A percentile compares a stretch with the other conserved stretches of the same genome.
Conservation (phyloP, 2,797 vertebrate species). For the Adrianichthys oophorus region DNA sequence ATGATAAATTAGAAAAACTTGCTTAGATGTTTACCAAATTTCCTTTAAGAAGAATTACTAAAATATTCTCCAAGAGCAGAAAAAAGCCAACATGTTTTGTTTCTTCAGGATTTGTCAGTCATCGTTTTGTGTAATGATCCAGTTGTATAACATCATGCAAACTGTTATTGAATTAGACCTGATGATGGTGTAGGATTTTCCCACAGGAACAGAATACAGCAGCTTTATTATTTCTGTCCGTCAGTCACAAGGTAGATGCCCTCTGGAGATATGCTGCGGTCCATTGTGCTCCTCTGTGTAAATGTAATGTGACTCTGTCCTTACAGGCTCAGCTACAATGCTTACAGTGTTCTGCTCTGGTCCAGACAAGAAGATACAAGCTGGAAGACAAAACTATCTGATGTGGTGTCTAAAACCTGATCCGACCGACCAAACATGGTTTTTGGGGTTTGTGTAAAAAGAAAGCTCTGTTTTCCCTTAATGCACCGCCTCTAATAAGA, state of each 20-base stretch:
- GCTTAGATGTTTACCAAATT: too few relatives aligned
- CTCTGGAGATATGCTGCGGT: slow-evolving; percentile 25
- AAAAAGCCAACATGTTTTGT: background rate
- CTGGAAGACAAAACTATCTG: slow-evolving; percentile 47
- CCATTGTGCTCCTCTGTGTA: slow-evolving; percentile 26
- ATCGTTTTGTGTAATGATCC: background rate
- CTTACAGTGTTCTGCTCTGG: slow-evolving; percentile 37
- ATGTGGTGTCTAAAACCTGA: slow-evolving; percentile 34
- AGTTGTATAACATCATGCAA: background rate
- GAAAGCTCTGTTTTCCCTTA: background rate
- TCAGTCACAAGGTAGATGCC: slow-evolving; percentile 29
- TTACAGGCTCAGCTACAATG: slow-evolving; percentile 42
- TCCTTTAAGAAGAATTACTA: too few relatives aligned
- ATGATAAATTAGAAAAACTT: too few relatives aligned
- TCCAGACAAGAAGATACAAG: slow-evolving; percentile 52
- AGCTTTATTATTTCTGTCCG: slow-evolving; percentile 30
- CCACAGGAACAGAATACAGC: slow-evolving; percentile 32
- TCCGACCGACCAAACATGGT: slow-evolving; percentile 3
- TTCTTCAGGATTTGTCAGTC: background rate
- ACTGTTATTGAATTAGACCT: slow-evolving; percentile 5
- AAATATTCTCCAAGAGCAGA: background rate
- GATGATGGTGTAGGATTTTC: slow-evolving; percentile 25
- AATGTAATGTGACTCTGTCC: slow-evolving; percentile 34
- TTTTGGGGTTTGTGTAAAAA: background rate
- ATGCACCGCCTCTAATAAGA: background rate